Conservation (phyloP, 2,888 invertebrate species). For the Dynastes grantii region DNA sequence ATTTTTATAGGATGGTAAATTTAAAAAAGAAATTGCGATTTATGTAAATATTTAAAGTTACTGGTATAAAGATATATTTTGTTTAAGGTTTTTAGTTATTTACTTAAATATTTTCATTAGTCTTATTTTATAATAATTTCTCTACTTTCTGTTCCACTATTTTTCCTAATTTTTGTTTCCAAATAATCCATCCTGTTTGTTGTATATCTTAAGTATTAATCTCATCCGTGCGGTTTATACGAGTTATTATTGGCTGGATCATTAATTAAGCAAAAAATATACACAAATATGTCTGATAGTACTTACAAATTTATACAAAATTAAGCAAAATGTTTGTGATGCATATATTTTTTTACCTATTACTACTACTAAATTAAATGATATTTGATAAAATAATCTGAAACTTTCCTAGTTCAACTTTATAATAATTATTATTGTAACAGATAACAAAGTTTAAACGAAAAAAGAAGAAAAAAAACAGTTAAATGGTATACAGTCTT, state of each 20-base stretch:
- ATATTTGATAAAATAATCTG: conserved; percentile 52
- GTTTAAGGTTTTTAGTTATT: neutral
- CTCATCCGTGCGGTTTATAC: conserved; percentile 13
- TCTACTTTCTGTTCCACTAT: neutral
- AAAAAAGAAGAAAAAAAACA: conserved; percentile 30
- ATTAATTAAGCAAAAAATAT: conserved; percentile 40
- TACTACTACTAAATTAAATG: conserved; percentile 43
- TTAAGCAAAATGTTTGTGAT: conserved; percentile 41
- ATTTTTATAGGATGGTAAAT: conserved; percentile 26
- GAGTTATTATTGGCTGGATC: conserved; percentile 42
- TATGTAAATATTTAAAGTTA: conserved; percentile 1
- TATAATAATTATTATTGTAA: conserved; percentile 34
- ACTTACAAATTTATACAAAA: conserved; percentile 43
- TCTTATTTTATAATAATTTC: neutral
- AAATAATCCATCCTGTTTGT: conserved; percentile 7
- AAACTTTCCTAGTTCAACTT: conserved; percentile 51
- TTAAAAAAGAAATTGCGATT: conserved; percentile 12
- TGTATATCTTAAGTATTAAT: conserved; percentile 8
- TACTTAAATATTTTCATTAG: conserved; percentile 1
- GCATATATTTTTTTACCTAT: conserved; percentile 51
- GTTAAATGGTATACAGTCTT: conserved; percentile 45
- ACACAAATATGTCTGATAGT: conserved; percentile 41
- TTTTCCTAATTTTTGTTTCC: neutral
- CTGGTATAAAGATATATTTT: neutral
- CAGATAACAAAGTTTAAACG: conserved; percentile 23